Conservation (phyloP, 2,888 invertebrate species). For the Gryllus longicercus region DNA sequence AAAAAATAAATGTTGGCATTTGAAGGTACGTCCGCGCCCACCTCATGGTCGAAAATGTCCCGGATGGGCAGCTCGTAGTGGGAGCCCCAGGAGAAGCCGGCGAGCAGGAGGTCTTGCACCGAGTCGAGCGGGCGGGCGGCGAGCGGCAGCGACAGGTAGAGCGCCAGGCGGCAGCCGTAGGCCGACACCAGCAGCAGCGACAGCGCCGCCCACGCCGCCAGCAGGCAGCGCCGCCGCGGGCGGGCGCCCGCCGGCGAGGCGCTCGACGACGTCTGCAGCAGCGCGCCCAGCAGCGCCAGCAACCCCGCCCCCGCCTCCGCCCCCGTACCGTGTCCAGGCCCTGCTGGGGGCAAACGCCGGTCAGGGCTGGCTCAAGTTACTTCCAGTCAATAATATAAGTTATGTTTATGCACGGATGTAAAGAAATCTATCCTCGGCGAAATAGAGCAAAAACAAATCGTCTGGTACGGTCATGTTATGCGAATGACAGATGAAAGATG, state of each 20-base stretch:
- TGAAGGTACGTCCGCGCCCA: no score
- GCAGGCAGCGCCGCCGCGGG: background rate
- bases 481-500: no score
- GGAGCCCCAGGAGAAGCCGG: background rate
- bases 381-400: no score
- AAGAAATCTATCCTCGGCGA: no score
- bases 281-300: background rate
- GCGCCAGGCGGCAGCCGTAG: background rate
- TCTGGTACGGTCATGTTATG: no score
- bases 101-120: background rate
- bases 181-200: background rate
- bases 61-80: background rate
- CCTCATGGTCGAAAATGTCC: background rate
- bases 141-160: background rate
- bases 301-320: no score
- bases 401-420: no score
- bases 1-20: no score
- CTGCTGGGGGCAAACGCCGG: no score
- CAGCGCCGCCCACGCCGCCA: background rate
- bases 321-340: no score
- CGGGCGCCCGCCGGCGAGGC: background rate
- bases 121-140: background rate
- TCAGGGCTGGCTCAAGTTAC: no score
- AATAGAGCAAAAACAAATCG: no score
- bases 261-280: background rate